phyloP scores from a whole-genome alignment of 2,113 vertebrate species.

The Amphiprion percula region DNA sequence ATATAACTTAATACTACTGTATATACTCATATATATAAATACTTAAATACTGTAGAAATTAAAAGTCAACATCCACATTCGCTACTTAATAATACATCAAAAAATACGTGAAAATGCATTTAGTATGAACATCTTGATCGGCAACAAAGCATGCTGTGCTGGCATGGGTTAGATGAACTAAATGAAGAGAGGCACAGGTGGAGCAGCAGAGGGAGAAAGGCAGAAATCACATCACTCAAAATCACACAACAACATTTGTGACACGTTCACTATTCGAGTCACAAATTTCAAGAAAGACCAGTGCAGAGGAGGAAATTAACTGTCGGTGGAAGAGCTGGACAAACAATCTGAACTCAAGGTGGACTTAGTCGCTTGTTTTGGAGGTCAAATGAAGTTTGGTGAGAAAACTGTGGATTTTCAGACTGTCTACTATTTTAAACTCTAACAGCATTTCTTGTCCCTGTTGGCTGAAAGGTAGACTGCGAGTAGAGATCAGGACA shows the following conservation, averaged over 20 bases:
- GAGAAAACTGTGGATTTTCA: background rate
- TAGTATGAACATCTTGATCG: constrained; percentile 32
- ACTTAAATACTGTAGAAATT: constrained; percentile 35
- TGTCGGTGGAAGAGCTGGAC: background rate
- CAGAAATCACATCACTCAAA: constrained; percentile 42
- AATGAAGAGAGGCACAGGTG: constrained; percentile 25
- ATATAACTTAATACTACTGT: constrained; percentile 64
- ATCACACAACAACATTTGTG: constrained; percentile 46
- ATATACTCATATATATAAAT: constrained; percentile 19
- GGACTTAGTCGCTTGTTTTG: too few relatives aligned
- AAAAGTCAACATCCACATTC: constrained; percentile 44
- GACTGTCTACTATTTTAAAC: background rate
- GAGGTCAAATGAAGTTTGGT: background rate
- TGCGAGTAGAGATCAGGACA: background rate
- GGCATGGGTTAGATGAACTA: constrained; percentile 16
- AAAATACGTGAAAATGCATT: constrained; percentile 46
- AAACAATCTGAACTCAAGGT: too few relatives aligned
- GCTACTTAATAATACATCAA: constrained; percentile 19
- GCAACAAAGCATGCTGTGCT: constrained; percentile 29
- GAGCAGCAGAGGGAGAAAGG: constrained; percentile 1
- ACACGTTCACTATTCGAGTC: constrained; percentile 18
- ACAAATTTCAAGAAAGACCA: constrained; percentile 54
- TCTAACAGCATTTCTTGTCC: background rate
- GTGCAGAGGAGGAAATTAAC: constrained; percentile 27
- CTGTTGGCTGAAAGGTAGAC: background rate